These are phyloP conservation scores for Phortica variegata DNA, from an alignment of 1,140 invertebrate species.

Conservation along the genomic window DNA sequence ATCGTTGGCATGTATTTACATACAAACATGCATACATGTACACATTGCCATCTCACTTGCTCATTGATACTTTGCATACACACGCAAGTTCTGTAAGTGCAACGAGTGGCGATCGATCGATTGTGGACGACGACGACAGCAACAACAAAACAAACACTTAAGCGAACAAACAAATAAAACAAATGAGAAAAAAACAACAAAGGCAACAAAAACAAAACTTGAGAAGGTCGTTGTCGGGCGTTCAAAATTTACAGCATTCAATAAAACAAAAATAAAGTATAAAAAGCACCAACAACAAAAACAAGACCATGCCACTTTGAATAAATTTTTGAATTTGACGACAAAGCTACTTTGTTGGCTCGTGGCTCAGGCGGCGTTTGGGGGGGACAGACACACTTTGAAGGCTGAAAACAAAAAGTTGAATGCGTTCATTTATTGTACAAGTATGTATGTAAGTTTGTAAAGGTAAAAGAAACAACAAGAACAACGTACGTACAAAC, in stretches of 20 bases:
- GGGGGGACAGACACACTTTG: no score
- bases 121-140: no score
- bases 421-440: no score
- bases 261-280: slow-evolving; percentile 4
- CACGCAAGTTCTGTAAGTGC: no score
- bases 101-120: no score
- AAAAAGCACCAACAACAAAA: background rate
- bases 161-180: background rate
- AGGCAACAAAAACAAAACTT: background rate
- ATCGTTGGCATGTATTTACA: background rate
- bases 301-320: background rate
- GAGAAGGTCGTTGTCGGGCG: slow-evolving; percentile 7
- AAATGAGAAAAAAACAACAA: background rate
- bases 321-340: background rate
- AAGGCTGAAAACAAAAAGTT: no score
- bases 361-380: no score
- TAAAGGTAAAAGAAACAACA: no score
- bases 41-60: background rate
- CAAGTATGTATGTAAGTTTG: no score
- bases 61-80: no score
- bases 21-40: background rate
- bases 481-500: no score
- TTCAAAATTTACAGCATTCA: slow-evolving; percentile 14
- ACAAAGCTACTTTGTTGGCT: background rate
- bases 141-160: no score